Evolutionary conservation across 2,888 invertebrate genomes (phyloP).

Genomic region (Cantharis lateralis): DNA sequence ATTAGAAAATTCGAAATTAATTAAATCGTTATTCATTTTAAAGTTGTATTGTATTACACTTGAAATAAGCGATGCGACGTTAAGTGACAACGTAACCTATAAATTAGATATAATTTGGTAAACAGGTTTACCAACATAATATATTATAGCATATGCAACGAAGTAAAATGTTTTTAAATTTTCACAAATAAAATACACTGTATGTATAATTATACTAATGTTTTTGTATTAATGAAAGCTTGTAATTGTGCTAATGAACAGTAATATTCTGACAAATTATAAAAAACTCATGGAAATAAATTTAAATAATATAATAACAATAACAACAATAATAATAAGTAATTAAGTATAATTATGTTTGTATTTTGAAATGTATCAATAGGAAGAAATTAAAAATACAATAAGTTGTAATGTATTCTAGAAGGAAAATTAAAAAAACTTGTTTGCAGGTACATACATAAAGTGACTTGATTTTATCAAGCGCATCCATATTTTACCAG

Average conservation of each 20-base stretch:
- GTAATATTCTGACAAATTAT: too few relatives aligned
- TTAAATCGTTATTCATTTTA: not conserved
- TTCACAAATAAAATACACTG: too few relatives aligned
- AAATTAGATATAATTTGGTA: too few relatives aligned
- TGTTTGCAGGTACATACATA: constrained; percentile 32
- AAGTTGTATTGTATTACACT: not conserved
- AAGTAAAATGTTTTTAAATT: too few relatives aligned
- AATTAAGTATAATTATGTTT: not conserved
- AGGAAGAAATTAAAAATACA: not conserved
- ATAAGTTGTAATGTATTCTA: not conserved
- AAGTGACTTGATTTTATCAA: constrained; percentile 45
- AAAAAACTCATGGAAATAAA: too few relatives aligned
- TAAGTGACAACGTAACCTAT: too few relatives aligned
- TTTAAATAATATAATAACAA: too few relatives aligned
- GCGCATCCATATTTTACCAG: constrained; percentile 50
- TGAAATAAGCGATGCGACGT: not conserved
- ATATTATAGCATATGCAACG: too few relatives aligned
- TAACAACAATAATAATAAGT: not conserved
- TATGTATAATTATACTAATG: too few relatives aligned
- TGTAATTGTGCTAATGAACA: too few relatives aligned
- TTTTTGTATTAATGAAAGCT: too few relatives aligned
- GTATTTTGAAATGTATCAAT: not conserved
- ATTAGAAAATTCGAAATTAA: not conserved
- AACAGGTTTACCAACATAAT: not conserved
- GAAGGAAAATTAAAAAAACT: constrained; percentile 24